Evolutionary conservation across 2,797 vertebrate genomes (phyloP).

Genomic region (Tarsius wallacei): DNA sequence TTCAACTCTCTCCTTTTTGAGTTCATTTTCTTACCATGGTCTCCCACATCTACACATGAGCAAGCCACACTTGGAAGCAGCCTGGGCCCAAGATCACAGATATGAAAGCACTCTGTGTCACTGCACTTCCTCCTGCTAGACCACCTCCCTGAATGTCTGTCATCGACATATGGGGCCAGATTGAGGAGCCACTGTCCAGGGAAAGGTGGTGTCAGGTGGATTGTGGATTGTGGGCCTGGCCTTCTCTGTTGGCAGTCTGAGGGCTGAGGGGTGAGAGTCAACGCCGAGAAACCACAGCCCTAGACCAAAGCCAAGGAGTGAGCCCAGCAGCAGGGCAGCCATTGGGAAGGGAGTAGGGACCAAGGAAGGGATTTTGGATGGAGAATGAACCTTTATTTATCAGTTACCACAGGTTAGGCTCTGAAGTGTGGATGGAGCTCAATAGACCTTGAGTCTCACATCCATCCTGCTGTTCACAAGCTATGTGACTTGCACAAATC

Average conservation of each 20-base stretch:
- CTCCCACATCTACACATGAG: neutral
- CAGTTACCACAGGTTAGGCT: neutral
- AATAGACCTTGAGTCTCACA: neutral
- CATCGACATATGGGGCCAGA: fast-evolving
- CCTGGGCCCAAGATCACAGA: neutral
- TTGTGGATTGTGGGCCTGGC: neutral
- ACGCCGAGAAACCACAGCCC: neutral
- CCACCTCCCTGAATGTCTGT: neutral
- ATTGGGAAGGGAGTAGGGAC: neutral
- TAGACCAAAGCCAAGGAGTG: neutral
- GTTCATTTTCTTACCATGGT: neutral
- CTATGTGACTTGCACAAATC: neutral
- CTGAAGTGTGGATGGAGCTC: neutral
- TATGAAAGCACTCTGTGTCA: neutral
- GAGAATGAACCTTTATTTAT: neutral
- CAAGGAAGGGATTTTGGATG: neutral
- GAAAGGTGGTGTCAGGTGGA: neutral
- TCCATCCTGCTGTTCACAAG: neutral
- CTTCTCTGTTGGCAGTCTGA: neutral
- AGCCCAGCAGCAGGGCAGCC: neutral
- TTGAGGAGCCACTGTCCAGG: neutral
- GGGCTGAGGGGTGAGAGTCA: neutral
- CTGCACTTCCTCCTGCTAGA: neutral
- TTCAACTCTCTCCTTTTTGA: neutral
- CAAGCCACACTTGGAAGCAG: neutral